Base-by-base conservation (phyloP, 2,888 invertebrate species). In the Rhopalosiphum nymphaeae region DNA sequence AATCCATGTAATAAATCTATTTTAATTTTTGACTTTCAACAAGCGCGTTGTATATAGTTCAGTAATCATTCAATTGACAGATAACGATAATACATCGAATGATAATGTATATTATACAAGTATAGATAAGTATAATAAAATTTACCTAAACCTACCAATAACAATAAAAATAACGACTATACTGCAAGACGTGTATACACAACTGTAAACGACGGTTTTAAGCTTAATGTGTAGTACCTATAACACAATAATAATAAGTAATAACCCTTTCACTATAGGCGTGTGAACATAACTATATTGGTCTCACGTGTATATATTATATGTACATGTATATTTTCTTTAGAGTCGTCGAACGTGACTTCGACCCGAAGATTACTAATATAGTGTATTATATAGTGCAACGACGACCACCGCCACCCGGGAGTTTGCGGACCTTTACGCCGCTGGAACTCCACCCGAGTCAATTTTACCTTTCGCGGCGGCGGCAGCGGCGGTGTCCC, bases 401-500 rank as follows among this genome's bases (percentile, higher is more conserved):
- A 7, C 86, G 86, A 86, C 78, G 78, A 21, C 78, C 53, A 10
- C 36, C 49, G 88, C 36, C 88, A 53, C 88, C 53, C 53, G 88
- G 36, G 88, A 53, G 88, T 88, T 88, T 56, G 25, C 88, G 36
- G 53, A 53, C 88, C 53, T 53, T 88, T 88, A 56, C 49, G n/a
- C 87, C 21, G 87, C 49, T n/a, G n/a, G 11, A 49, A 21, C 49
- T 86, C n/a, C 87, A 16, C n/a, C 88, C 25, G 44, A 26, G 42
- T 57, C 26, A 57, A 89, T 44, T n/a, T 3, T 88, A 21, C n/a
- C n/a, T 49, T 49, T 53, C n/a, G 56, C 53, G 29, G 53, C 49
- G 49, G n/a, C 88, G 87, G n/a, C n/a, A n/a, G 87, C 87, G 86
- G 87, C 49, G n/a, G 86, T 29, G 86, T n/a, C 87, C 57, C 89